These are phyloP conservation scores for Hippopotamus amphibius DNA, from an alignment of 2,113 vertebrate genomes.

Conservation along the genomic window DNA sequence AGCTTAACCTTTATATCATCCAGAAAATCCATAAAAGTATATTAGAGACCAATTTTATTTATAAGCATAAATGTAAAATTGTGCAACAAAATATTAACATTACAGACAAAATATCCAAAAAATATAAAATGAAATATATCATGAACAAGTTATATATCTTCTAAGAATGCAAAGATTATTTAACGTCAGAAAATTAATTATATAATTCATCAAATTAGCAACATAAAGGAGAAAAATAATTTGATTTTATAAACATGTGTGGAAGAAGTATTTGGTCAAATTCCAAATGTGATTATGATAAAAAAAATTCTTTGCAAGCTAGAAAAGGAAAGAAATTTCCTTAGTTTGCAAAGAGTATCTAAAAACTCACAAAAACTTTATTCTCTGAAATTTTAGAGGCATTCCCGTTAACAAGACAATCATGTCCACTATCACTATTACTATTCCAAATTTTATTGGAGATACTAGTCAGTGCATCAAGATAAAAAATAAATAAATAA, in stretches of 20 bases:
- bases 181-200: background rate
- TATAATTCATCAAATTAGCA: background rate
- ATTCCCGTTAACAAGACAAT: background rate
- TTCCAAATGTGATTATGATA: background rate
- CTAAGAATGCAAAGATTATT: background rate
- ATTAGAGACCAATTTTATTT: background rate
- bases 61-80: background rate
- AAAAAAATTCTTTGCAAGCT: background rate
- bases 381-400: background rate
- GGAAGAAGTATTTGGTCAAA: background rate
- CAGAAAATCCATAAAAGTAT: background rate
- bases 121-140: background rate
- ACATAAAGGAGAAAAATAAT: background rate
- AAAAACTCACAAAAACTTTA: background rate
- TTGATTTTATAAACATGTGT: constrained; percentile 8
- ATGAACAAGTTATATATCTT: background rate
- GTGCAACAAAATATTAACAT: background rate
- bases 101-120: background rate
- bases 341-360: background rate
- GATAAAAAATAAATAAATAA: background rate
- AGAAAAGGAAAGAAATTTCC: background rate
- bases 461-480: background rate
- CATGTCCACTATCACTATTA: background rate
- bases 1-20: background rate
- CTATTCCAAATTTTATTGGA: background rate